Percentiles rank a stretch among this genome's conserved stretches.
phyloP scores from a whole-genome alignment of 92 coral and sea anemone species.

The Galaxea fascicularis region DNA sequence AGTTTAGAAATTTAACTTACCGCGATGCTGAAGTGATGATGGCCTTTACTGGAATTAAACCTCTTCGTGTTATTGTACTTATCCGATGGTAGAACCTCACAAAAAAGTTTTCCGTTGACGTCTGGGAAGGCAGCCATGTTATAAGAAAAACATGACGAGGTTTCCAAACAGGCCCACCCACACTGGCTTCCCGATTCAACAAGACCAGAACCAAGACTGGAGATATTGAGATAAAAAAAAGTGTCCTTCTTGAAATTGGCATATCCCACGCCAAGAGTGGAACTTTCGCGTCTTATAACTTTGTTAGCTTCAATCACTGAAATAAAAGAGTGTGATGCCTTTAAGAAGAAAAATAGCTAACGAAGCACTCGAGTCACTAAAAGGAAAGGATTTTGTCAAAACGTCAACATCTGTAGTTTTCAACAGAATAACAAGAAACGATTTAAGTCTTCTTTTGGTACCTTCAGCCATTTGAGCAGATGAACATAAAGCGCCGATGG shows the following conservation, averaged over 20 bases:
- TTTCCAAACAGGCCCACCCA: conserved; percentile 7
- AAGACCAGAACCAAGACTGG: not conserved
- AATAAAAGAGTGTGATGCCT: too few species aligned
- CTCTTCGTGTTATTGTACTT: not conserved
- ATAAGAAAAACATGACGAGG: not conserved
- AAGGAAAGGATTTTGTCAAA: too few species aligned
- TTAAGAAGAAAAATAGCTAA: too few species aligned
- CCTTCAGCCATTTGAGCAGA: too few species aligned
- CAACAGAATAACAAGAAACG: too few species aligned
- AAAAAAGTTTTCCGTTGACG: not conserved
- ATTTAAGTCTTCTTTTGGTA: too few species aligned
- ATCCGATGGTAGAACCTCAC: conserved; percentile 12
- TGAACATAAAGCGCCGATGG: too few species aligned
- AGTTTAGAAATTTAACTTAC: not conserved
- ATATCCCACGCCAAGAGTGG: not conserved
- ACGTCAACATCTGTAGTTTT: too few species aligned
- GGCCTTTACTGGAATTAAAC: not conserved
- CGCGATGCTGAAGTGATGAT: conserved; percentile 8
- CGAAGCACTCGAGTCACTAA: too few species aligned
- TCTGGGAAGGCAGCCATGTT: not conserved
- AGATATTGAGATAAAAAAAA: not conserved
- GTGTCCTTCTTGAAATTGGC: not conserved
- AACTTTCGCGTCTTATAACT: too few species aligned
- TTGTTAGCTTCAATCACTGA: too few species aligned
- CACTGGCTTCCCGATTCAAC: not conserved